A percentile compares a stretch with the other conserved stretches of the same genome.
phyloP scores from a whole-genome alignment of 2,113 vertebrate species.

The Notothenia coriiceps region DNA sequence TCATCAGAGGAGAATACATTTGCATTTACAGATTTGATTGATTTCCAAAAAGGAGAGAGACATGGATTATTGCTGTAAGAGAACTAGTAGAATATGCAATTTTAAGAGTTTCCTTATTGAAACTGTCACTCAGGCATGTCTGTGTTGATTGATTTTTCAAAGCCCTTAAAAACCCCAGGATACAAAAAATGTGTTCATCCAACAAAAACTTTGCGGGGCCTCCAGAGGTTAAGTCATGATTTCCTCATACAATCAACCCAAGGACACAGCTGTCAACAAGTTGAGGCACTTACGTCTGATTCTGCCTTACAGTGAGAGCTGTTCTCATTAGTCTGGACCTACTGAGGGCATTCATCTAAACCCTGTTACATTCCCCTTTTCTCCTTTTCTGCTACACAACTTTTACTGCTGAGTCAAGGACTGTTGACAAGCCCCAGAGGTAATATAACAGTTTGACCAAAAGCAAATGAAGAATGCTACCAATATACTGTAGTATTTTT shows the following conservation, averaged over 20 bases:
- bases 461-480: conserved; percentile 1
- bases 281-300: conserved; percentile 64
- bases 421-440: conserved; percentile 36
- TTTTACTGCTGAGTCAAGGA: conserved; percentile 50
- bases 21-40: conserved; percentile 20
- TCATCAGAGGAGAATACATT: conserved; percentile 27
- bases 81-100: neutral
- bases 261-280: conserved; percentile 67
- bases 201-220: conserved; percentile 4
- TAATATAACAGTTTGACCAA: neutral
- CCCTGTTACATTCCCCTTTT: conserved; percentile 54
- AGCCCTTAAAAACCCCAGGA: neutral
- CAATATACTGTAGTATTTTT: neutral
- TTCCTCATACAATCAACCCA: conserved; percentile 38
- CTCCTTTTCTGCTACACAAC: conserved; percentile 39
- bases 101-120: neutral
- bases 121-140: neutral
- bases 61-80: neutral
- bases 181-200: conserved; percentile 1
- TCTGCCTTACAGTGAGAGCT: conserved; percentile 60
- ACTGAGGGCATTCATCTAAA: conserved; percentile 70
- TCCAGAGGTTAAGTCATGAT: conserved; percentile 23
- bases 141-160: conserved; percentile 6
- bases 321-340: conserved; percentile 65
- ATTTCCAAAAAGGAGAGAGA: neutral